Percentiles rank a stretch among this genome's conserved stretches.
Conservation (phyloP, 1,140 invertebrate species). For the Asobara japonica region DNA sequence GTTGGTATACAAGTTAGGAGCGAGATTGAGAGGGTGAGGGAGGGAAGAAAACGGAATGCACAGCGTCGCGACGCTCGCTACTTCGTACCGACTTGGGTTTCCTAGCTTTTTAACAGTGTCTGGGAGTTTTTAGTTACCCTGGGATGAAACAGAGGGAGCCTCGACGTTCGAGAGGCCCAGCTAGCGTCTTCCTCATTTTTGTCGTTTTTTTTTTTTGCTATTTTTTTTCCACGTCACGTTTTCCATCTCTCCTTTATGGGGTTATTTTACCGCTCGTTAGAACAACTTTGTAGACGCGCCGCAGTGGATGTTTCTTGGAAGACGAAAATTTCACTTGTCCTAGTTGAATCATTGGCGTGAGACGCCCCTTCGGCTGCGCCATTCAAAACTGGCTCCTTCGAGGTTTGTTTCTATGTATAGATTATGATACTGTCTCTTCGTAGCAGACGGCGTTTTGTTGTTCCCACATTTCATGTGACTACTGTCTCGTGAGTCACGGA, state of each 20-base stretch:
- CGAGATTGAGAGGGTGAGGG: background rate
- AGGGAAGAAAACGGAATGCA: background rate
- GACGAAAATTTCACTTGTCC: background rate
- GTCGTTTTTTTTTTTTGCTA: too few relatives aligned
- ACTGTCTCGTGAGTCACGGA: background rate
- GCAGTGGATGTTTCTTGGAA: background rate
- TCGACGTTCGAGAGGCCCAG: background rate
- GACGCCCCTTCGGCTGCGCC: background rate
- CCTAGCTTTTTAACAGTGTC: background rate
- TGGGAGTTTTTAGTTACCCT: background rate
- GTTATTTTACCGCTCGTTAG: background rate
- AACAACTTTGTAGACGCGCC: background rate
- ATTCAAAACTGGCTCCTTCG: background rate
- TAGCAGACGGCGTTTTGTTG: background rate
- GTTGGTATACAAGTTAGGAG: background rate
- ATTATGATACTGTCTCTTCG: background rate
- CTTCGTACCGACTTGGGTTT: constrained; percentile 3
- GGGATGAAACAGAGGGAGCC: constrained; percentile 3
- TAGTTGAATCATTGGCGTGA: background rate
- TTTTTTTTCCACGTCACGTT: background rate
- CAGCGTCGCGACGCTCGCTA: constrained; percentile 1
- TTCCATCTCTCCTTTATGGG: background rate
- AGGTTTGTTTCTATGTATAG: constrained; percentile 1
- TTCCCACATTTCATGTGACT: background rate
- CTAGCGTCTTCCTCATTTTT: background rate